Percentiles rank a stretch among this genome's conserved stretches.
Evolutionary conservation across 1,140 invertebrate species (phyloP).

Genomic region (Cydia fagiglandana): DNA sequence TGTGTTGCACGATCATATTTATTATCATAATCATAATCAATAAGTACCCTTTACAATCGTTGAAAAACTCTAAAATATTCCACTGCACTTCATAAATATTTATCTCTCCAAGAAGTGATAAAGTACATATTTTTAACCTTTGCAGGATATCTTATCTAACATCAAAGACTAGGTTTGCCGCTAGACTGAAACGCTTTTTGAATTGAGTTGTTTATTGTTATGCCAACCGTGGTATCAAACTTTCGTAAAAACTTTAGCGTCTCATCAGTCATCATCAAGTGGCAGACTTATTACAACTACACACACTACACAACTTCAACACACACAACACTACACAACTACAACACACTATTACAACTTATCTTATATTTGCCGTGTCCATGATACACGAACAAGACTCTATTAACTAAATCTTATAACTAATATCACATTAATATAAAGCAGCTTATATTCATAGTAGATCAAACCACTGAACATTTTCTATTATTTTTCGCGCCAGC

Average conservation of each 20-base stretch:
- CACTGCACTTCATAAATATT: slow-evolving; percentile 22
- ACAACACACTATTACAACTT: not conserved
- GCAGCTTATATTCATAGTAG: slow-evolving; percentile 19
- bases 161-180: slow-evolving; percentile 3
- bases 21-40: not conserved
- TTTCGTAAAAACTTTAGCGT: not conserved
- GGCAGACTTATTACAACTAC: not conserved
- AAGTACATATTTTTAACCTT: slow-evolving; percentile 16
- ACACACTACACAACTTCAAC: no score
- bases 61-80: slow-evolving; percentile 21
- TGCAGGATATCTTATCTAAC: slow-evolving; percentile 1
- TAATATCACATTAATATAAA: slow-evolving; percentile 48
- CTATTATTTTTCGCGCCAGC: no score
- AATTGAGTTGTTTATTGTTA: slow-evolving; percentile 4
- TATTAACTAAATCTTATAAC: slow-evolving; percentile 41
- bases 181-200: not conserved
- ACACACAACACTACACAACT: no score
- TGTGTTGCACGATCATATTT: not conserved
- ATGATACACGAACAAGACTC: slow-evolving; percentile 13
- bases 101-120: slow-evolving; percentile 16
- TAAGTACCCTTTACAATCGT: not conserved
- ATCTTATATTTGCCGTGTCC: not conserved
- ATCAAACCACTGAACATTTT: slow-evolving; percentile 30
- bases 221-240: not conserved
- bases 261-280: not conserved